These are phyloP conservation scores for Chymomyza caudatula DNA, from an alignment of 2,888 invertebrate species.

Conservation along the genomic window DNA sequence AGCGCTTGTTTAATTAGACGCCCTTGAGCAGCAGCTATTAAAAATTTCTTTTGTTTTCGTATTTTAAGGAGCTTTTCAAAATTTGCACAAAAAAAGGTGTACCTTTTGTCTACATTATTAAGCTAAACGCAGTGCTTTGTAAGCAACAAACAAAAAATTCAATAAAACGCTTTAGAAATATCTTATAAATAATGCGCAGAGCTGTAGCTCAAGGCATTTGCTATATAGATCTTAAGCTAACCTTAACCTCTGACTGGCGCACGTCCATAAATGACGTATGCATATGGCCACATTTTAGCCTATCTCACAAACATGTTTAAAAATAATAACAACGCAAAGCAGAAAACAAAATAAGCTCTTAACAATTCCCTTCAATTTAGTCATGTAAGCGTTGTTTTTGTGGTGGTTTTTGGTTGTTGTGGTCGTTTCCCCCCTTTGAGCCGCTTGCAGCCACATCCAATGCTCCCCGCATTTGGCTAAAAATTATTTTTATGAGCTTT, in stretches of 20 bases:
- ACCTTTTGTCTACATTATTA: neutral
- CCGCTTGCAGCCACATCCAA: neutral
- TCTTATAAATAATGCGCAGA: neutral
- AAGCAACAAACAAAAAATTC: neutral
- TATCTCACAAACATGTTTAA: neutral
- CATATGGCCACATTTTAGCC: neutral
- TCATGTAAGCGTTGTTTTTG: neutral
- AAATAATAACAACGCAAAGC: slow-evolving; percentile 36
- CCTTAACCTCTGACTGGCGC: neutral
- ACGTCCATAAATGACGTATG: neutral
- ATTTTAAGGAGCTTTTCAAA: neutral
- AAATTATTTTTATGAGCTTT: slow-evolving; percentile 40
- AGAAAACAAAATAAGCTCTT: slow-evolving; percentile 57
- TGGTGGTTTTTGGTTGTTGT: neutral
- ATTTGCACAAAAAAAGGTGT: neutral
- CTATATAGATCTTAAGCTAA: neutral
- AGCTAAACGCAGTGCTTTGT: neutral
- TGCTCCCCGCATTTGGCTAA: slow-evolving; percentile 4
- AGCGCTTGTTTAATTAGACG: neutral
- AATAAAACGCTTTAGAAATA: neutral
- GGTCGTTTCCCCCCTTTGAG: neutral
- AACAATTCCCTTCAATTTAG: slow-evolving; percentile 63
- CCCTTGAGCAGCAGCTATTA: neutral
- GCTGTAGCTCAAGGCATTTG: neutral
- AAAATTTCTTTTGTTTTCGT: neutral